phyloP scores from a whole-genome alignment of 30 jellyfish, hydroid and myxozoan species.

The Aurelia aurita region DNA sequence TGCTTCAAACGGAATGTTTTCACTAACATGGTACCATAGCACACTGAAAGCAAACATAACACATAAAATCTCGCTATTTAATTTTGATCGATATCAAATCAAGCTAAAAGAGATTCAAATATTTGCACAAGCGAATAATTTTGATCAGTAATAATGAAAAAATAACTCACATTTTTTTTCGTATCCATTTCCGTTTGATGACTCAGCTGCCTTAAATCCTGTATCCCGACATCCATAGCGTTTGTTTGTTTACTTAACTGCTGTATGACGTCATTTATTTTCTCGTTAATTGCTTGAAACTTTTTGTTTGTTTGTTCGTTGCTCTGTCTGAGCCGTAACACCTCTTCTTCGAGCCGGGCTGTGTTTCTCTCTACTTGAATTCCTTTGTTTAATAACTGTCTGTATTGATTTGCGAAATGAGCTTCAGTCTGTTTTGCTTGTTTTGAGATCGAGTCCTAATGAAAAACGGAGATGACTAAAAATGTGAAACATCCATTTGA shows the following conservation, averaged over 20 bases:
- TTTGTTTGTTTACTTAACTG: slow-evolving; percentile 43
- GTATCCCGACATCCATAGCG: slow-evolving; percentile 61
- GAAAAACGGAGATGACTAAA: neutral
- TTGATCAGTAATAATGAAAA: too few relatives aligned
- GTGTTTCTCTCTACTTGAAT: slow-evolving; percentile 62
- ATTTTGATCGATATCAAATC: too few relatives aligned
- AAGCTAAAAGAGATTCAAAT: too few relatives aligned
- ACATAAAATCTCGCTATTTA: too few relatives aligned
- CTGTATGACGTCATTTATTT: slow-evolving; percentile 44
- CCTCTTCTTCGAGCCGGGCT: slow-evolving; percentile 55
- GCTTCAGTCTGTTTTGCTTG: slow-evolving; percentile 34
- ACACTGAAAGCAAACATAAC: too few relatives aligned
- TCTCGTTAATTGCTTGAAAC: slow-evolving; percentile 36
- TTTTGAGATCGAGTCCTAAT: slow-evolving; percentile 34
- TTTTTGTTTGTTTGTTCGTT: slow-evolving; percentile 54
- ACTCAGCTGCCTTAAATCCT: slow-evolving; percentile 70
- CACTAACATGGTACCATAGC: too few relatives aligned
- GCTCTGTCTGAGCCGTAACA: slow-evolving; percentile 42
- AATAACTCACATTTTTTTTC: slow-evolving; percentile 40
- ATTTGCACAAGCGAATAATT: neutral
- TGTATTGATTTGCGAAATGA: slow-evolving; percentile 20
- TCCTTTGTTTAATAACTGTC: slow-evolving; percentile 55
- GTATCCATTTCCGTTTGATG: slow-evolving; percentile 58
- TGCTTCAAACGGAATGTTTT: too few relatives aligned
- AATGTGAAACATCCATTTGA: neutral